A percentile compares a stretch with the other conserved stretches of the same genome.
These are phyloP conservation scores for Lanius collurio DNA, from an alignment of 2,113 vertebrate species.

Conservation along the genomic window DNA sequence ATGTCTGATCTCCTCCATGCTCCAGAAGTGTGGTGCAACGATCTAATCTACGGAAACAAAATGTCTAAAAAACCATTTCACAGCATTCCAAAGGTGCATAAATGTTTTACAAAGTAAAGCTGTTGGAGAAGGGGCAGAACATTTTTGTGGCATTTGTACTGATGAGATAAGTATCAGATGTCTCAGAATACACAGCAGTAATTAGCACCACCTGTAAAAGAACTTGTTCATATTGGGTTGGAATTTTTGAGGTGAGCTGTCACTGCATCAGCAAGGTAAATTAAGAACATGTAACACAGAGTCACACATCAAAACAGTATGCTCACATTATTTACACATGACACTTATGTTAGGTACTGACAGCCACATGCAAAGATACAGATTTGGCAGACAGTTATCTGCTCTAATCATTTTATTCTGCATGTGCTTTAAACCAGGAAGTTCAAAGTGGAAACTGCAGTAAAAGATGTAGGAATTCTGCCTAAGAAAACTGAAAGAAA, in stretches of 20 bases:
- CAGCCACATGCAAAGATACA: neutral
- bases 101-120: neutral
- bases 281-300: neutral
- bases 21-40: conserved; percentile 3
- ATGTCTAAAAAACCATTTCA: conserved; percentile 25
- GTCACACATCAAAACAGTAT: neutral
- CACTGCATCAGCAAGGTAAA: neutral
- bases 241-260: neutral
- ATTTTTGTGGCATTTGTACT: neutral
- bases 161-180: neutral
- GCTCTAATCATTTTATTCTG: neutral
- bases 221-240: neutral
- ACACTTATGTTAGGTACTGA: neutral
- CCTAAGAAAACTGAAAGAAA: neutral
- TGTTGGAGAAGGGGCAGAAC: conserved; percentile 15
- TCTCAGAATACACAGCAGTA: neutral
- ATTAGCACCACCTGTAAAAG: neutral
- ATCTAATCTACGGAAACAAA: conserved; percentile 39
- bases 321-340: neutral
- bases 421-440: neutral
- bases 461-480: neutral
- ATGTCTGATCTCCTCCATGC: neutral
- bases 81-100: conserved; percentile 21
- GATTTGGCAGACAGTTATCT: neutral
- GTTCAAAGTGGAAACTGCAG: neutral